Base-by-base conservation (phyloP, 2,888 invertebrate genomes). In the Bimastos eiseni region DNA sequence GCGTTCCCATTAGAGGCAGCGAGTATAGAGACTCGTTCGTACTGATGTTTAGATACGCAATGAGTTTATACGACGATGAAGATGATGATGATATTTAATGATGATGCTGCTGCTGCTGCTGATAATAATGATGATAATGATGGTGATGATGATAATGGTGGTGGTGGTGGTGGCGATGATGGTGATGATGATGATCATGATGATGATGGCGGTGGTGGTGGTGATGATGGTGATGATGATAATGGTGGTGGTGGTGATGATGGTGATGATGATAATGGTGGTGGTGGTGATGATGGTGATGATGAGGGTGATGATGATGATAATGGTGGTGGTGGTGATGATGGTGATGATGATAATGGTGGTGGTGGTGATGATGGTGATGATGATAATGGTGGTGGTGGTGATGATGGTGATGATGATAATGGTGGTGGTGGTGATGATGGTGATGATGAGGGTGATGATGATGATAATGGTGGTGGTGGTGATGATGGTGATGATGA, bases 191-290 rank as follows among this genome's bases (percentile, higher is more conserved):
- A 88, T 88, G 88, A 37, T 37, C 13, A 88, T 88, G 88, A 34
- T 34, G 88, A 36, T 44, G 86, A 90, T 86, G 41, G 33, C 13
- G 90, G 33, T 90, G 49, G 30, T 37, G 90, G 44, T 90, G 88
- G 15, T 49, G 11, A 17, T 90, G 24, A 44, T 83, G n/a, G 19
- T 55, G 49, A 88, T 90, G 55, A 33, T 89, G 44, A 83, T 83
- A 34, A 49, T 90, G 89, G 33, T 89, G 33, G 33, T 49, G 19
- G 70, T 90, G 49, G 34, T 89, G 30, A 41, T 49, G 34, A 41
- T 90, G 90, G 17, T 90, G 89, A 41, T 90, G 88, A 86, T 90
- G 90, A 88, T 88, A 88, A 86, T 90, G 84, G 21, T 84, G 84
- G 21, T 34, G 84, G 21, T 84, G 34, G 37, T 84, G 34, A 89